phyloP scores from a whole-genome alignment of 2,797 vertebrate species.

The Mareca strepera region DNA sequence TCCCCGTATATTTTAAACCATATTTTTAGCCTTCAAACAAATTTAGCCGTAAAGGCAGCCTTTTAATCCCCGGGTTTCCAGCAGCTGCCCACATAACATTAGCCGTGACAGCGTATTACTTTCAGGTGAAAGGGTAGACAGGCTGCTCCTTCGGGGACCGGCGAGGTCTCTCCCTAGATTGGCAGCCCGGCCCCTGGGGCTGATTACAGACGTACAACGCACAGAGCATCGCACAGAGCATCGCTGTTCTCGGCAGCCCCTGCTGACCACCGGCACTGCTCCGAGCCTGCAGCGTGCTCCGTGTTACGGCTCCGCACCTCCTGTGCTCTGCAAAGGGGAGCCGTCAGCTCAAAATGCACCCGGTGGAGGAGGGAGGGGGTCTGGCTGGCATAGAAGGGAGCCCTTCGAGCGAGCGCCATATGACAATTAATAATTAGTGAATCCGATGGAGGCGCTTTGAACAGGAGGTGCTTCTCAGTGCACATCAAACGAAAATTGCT shows the following conservation, averaged over 20 bases:
- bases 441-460: background rate
- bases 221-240: background rate
- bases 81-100: background rate
- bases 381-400: background rate
- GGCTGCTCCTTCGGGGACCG: background rate
- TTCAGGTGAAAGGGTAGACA: constrained; percentile 15
- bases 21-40: background rate
- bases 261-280: background rate
- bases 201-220: background rate
- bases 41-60: background rate
- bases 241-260: background rate
- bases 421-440: background rate
- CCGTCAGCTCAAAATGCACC: accelerated
- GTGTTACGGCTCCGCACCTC: accelerated
- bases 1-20: background rate
- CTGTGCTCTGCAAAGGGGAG: background rate
- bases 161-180: background rate
- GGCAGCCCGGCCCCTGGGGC: constrained; percentile 43
- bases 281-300: background rate
- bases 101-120: background rate
- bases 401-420: background rate
- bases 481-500: background rate
- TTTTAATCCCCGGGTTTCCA: background rate
- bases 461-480: background rate
- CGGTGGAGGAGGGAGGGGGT: background rate